phyloP scores from a whole-genome alignment of 2,797 vertebrate species.

The Acanthurus leucopareius region DNA sequence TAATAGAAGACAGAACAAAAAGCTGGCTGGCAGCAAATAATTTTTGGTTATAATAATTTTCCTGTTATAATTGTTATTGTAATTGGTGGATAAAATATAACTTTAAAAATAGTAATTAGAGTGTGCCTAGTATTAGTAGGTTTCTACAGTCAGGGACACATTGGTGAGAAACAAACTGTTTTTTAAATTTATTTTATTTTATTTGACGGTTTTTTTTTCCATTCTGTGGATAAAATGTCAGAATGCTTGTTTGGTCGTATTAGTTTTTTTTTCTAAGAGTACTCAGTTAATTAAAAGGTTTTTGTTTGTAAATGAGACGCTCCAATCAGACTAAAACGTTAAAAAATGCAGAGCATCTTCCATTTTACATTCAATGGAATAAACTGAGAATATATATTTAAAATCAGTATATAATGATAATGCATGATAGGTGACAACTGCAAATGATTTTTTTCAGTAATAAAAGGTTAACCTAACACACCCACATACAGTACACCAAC shows the following conservation, averaged over 20 bases:
- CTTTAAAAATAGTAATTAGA: background rate
- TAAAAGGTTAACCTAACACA: no score
- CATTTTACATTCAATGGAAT: background rate
- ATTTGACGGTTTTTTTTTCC: no score
- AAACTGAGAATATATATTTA: no score
- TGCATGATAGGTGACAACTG: background rate
- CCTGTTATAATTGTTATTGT: no score
- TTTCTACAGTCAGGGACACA: background rate
- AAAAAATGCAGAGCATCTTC: background rate
- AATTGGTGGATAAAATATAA: no score
- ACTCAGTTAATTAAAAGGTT: background rate
- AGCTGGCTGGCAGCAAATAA: background rate
- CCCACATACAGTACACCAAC: no score
- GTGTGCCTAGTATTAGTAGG: background rate
- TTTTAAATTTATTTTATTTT: background rate
- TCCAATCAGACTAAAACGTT: background rate
- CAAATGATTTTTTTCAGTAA: background rate
- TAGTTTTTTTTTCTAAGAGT: no score
- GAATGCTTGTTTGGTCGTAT: no score
- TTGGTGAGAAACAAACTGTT: background rate
- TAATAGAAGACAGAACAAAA: no score
- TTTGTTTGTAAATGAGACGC: background rate
- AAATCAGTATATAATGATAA: no score
- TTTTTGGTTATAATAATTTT: background rate
- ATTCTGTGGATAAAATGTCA: no score